Conservation (phyloP, 2,113 vertebrate species). For the Urocitellus parryii region DNA sequence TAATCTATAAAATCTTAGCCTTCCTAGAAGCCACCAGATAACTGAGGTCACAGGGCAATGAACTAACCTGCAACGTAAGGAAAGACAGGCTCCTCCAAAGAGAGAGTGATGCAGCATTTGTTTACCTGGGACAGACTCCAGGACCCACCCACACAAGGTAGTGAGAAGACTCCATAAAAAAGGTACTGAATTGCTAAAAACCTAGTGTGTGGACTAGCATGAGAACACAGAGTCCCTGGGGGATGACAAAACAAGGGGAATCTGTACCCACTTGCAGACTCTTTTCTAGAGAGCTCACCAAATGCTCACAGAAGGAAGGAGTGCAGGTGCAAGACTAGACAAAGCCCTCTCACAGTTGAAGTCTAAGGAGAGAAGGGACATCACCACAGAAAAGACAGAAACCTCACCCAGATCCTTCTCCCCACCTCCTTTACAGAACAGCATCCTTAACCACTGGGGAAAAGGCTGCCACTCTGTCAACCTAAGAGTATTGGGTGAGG, state of each 20-base stretch:
- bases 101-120: background rate
- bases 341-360: background rate
- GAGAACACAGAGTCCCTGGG: background rate
- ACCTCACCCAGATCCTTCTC: background rate
- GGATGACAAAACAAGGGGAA: background rate
- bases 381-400: background rate
- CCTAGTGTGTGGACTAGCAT: background rate
- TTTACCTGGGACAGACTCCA: background rate
- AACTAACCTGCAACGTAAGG: background rate
- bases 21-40: background rate
- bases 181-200: background rate
- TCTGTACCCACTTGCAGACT: background rate
- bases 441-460: background rate
- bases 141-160: background rate
- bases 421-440: background rate
- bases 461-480: background rate
- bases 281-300: background rate
- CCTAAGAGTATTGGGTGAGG: background rate
- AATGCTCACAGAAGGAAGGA: background rate
- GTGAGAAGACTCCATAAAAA: background rate
- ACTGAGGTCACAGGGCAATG: background rate
- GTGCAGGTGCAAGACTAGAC: background rate
- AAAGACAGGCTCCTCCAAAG: background rate
- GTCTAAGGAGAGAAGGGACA: background rate
- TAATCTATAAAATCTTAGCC: background rate